phyloP scores from a whole-genome alignment of 1,140 invertebrate genomes.

The Philotrypesis tridentata region DNA sequence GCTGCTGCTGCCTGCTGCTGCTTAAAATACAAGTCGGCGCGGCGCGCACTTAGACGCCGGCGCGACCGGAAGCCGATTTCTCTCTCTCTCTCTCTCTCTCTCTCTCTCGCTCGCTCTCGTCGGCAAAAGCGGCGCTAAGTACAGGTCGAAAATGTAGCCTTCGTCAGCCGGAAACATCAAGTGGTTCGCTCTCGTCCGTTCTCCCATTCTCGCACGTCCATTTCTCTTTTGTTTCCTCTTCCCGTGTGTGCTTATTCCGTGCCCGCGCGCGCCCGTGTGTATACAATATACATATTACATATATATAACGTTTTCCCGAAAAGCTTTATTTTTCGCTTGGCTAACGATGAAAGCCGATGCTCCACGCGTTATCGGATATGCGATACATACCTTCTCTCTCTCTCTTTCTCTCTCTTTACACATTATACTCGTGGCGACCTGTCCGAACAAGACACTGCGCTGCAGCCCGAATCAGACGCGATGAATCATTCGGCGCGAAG shows the following conservation, averaged over 20 bases:
- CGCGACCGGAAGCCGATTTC: conserved; percentile 25
- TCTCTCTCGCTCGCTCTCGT: conserved; percentile 12
- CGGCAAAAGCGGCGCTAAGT: conserved; percentile 41
- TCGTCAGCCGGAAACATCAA: conserved; percentile 11
- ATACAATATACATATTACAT: too few relatives aligned
- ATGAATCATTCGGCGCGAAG: conserved; percentile 15
- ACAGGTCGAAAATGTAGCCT: conserved; percentile 28
- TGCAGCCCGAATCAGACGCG: background rate
- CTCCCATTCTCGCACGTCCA: background rate
- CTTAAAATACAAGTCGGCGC: conserved; percentile 27
- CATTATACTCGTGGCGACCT: too few relatives aligned
- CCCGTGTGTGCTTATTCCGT: background rate
- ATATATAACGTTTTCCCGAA: too few relatives aligned
- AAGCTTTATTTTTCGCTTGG: too few relatives aligned
- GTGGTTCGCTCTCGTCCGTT: background rate
- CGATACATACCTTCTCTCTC: too few relatives aligned
- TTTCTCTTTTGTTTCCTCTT: background rate
- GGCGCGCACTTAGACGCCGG: background rate
- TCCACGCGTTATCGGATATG: too few relatives aligned
- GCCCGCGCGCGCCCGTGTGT: background rate
- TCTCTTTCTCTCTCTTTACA: too few relatives aligned
- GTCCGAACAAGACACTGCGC: background rate
- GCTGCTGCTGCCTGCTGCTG: too few relatives aligned
- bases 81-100: conserved; percentile 12
- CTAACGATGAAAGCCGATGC: too few relatives aligned